phyloP scores from a whole-genome alignment of 2,797 vertebrate genomes.

The Yasuhikotakia modesta region DNA sequence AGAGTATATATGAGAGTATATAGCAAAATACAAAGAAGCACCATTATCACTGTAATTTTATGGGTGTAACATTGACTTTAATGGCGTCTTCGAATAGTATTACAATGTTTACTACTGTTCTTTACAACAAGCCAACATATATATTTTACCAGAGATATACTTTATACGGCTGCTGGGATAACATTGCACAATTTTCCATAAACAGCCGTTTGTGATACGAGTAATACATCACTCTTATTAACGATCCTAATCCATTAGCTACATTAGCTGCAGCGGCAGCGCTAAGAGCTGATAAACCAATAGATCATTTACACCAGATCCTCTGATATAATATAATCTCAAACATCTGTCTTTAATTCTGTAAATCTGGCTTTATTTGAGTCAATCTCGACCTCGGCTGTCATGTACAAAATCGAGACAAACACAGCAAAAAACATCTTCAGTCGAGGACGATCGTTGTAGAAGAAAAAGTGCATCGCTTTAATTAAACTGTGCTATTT shows the following conservation, averaged over 20 bases:
- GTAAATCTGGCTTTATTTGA: neutral
- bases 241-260: neutral
- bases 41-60: neutral
- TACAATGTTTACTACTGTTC: neutral
- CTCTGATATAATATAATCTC: neutral
- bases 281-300: neutral
- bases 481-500: neutral
- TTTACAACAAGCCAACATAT: neutral
- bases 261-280: conserved; percentile 16
- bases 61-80: neutral
- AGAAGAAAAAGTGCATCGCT: neutral
- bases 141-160: neutral
- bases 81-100: neutral
- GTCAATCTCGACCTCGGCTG: neutral
- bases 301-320: neutral
- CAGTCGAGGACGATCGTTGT: too few species aligned
- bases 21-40: too few species aligned
- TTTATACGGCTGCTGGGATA: neutral
- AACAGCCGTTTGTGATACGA: neutral
- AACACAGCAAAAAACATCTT: neutral
- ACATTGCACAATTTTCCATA: neutral
- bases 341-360: neutral
- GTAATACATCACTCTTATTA: neutral
- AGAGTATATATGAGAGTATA: too few species aligned
- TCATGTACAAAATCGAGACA: neutral